Base-by-base conservation (phyloP, 92 coral and sea anemone genomes). In the Palythoa caribaeorum region DNA sequence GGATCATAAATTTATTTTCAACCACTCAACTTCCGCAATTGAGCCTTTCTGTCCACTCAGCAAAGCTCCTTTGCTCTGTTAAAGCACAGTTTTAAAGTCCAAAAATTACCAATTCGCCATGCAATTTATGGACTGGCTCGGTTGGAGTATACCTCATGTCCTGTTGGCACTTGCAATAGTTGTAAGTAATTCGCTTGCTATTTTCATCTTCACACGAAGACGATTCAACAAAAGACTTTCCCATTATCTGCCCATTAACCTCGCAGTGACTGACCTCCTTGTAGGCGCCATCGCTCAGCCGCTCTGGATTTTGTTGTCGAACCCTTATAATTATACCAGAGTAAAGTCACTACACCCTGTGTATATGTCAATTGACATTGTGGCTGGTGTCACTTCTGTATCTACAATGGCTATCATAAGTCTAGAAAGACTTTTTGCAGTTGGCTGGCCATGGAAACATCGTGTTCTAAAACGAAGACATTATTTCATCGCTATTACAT, bases 391-490 rank as follows among this genome's bases (percentile, higher is more conserved):
- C 36, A 17, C 76, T 36, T 71, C 76, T 1, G 48, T 71, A 37
- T 6, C 50, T 13, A 71, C 76, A 12, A 71, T 71, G 9, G 17
- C 76, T 12, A 21, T 71, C 44, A 71, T 71, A 35, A 36, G 17
- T 20, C 14, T 71, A 13, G 76, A 76, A 51, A 76, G 60, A 76
- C 63, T 50, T 50, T 50, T 13, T 16, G 80, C 62, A 12, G 47
- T 51, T 28, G 38, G 63, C 19, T 76, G 80, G 38, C 80, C 63
- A 16, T 76, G 80, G 12, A 76, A 52, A 52, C 38, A 76, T 28
- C 63, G 63, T 14, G 44, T 76, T 76, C 16, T 76, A 51, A 40
- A 10, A 10, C 6, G 65, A n/a, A 40, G n/a, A 21, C 40, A 50
- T 53, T 76, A 76, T 50, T 6, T 76, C 60, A 50, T n/a, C 63